Conservation (phyloP, 1,140 invertebrate genomes). For the Polyergus mexicanus region DNA sequence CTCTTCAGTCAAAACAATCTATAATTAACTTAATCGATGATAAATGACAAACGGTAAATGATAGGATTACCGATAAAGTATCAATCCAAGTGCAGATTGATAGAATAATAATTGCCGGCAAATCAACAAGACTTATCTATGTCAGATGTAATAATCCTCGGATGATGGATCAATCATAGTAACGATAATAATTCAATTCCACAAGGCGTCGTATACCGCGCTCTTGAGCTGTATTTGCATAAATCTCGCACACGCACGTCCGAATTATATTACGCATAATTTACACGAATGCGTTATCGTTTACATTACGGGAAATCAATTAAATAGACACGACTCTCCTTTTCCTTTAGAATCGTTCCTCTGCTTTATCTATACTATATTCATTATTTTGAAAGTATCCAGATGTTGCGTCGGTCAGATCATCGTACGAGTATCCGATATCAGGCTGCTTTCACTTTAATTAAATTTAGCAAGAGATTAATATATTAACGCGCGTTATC, state of each 20-base stretch:
- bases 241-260: background rate
- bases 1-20: background rate
- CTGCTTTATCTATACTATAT: background rate
- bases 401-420: background rate
- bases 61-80: background rate
- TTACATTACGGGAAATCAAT: slow-evolving; percentile 1
- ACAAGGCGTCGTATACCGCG: background rate
- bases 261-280: slow-evolving; percentile 19
- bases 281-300: background rate
- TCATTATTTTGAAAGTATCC: slow-evolving; percentile 71
- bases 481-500: slow-evolving; percentile 65
- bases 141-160: slow-evolving; percentile 40
- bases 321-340: slow-evolving; percentile 11
- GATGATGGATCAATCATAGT: slow-evolving; percentile 52
- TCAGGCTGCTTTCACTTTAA: slow-evolving; percentile 71
- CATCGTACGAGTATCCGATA: slow-evolving; percentile 32
- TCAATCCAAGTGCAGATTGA: slow-evolving; percentile 33
- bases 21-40: background rate
- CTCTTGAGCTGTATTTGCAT: slow-evolving; percentile 33
- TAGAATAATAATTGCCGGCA: slow-evolving; percentile 46
- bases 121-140: slow-evolving; percentile 45
- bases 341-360: background rate
- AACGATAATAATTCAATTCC: slow-evolving; percentile 54
- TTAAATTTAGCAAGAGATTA: slow-evolving; percentile 71
- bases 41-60: slow-evolving; percentile 12